These are phyloP conservation scores for Erannis defoliaria DNA, from an alignment of 2,888 invertebrate species.

Conservation along the genomic window DNA sequence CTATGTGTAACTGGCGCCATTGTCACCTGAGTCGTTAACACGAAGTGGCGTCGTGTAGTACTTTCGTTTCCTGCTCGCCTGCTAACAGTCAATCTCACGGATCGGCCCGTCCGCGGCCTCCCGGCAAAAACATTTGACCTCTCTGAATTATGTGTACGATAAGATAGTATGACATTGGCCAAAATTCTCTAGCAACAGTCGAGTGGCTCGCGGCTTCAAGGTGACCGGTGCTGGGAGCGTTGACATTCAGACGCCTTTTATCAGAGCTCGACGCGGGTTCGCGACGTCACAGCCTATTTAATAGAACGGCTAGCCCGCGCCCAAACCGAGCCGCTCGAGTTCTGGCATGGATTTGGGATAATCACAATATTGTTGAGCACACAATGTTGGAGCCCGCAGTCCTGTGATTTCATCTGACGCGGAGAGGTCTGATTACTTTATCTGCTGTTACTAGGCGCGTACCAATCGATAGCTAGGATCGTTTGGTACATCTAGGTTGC, in stretches of 20 bases:
- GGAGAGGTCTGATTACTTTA: constrained; percentile 17
- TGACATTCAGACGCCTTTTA: constrained; percentile 82
- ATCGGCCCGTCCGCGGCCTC: constrained; percentile 32
- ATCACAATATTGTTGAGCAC: constrained; percentile 24
- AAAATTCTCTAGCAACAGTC: constrained; percentile 68
- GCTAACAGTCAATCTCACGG: constrained; percentile 32
- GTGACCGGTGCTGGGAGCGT: constrained; percentile 79
- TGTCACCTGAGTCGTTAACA: constrained; percentile 39
- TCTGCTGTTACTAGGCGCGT: constrained; percentile 12
- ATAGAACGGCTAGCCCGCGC: constrained; percentile 57
- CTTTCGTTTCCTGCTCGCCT: constrained; percentile 36
- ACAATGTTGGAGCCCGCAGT: constrained; percentile 10
- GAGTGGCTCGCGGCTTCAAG: constrained; percentile 68
- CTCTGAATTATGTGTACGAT: constrained; percentile 53
- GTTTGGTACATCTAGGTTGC: neutral
- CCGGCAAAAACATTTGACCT: constrained; percentile 45
- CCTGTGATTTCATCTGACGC: constrained; percentile 7
- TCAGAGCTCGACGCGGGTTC: constrained; percentile 64
- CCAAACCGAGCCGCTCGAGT: constrained; percentile 28
- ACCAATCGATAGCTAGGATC: constrained; percentile 5
- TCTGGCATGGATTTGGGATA: constrained; percentile 28
- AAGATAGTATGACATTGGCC: constrained; percentile 71
- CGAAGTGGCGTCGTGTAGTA: constrained; percentile 40
- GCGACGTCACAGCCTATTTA: constrained; percentile 63
- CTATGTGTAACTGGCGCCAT: constrained; percentile 38